phyloP scores from a whole-genome alignment of 2,888 invertebrate species.

The Platycheirus rosarum region DNA sequence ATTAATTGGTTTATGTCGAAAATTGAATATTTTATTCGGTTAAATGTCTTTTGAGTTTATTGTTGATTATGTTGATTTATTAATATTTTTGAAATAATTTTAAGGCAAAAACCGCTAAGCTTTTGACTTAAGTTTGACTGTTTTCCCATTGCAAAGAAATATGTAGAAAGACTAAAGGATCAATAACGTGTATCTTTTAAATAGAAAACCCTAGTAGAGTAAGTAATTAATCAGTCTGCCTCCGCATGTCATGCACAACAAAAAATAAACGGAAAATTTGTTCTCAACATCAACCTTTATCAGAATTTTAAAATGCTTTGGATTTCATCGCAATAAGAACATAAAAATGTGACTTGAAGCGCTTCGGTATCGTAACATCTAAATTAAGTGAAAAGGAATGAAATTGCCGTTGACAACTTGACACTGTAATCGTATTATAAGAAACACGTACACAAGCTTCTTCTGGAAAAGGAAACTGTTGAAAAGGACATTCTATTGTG shows the following conservation, averaged over 20 bases:
- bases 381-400: constrained; percentile 31
- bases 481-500: constrained; percentile 21
- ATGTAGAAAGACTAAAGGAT: no score
- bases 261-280: not conserved
- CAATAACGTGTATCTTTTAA: no score
- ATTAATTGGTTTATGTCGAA: no score
- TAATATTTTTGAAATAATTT: no score
- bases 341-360: not conserved
- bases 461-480: constrained; percentile 21
- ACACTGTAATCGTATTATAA: constrained; percentile 42
- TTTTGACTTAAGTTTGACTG: no score
- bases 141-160: no score
- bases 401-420: constrained; percentile 42
- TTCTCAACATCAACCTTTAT: not conserved
- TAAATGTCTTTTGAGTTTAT: no score
- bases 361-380: constrained; percentile 34
- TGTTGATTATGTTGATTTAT: no score
- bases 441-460: constrained; percentile 35
- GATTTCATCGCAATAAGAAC: not conserved
- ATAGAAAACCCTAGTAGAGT: no score
- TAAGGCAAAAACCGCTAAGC: no score
- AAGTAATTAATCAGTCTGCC: not conserved
- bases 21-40: no score
- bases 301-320: not conserved
- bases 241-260: not conserved